Evolutionary conservation across 2,797 vertebrate species (phyloP).

Genomic region (Zalophus californianus): DNA sequence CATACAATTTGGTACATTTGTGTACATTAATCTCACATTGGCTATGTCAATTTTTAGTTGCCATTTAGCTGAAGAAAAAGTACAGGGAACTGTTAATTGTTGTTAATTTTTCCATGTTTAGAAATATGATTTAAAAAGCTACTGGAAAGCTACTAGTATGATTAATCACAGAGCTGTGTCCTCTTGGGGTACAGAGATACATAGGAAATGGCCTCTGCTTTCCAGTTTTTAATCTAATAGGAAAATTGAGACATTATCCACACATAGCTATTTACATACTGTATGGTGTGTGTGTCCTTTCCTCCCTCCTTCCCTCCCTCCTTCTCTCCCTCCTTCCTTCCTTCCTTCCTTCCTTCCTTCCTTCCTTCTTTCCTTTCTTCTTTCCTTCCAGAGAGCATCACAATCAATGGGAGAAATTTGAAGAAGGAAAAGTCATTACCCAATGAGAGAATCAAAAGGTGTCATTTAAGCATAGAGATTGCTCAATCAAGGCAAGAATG

Average conservation of each 20-base stretch:
- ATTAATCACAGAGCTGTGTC: background rate
- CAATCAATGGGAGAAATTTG: background rate
- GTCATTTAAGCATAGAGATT: background rate
- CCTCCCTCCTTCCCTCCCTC: background rate
- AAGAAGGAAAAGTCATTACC: background rate
- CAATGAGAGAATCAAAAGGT: background rate
- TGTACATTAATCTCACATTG: background rate
- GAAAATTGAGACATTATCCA: background rate
- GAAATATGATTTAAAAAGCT: background rate
- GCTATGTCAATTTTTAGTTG: conserved; percentile 23
- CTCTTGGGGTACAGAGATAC: background rate
- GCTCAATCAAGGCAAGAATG: background rate
- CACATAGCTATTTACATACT: background rate
- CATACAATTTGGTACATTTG: background rate
- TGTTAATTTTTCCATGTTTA: background rate
- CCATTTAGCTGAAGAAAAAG: background rate
- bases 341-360: background rate
- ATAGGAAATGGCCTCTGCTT: background rate
- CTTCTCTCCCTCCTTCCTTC: no score
- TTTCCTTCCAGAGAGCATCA: background rate
- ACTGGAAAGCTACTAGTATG: background rate
- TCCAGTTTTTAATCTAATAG: background rate
- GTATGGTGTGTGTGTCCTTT: background rate
- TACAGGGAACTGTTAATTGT: background rate
- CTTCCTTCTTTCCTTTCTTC: no score